These are phyloP conservation scores for Saccostrea echinata DNA, from an alignment of 1,140 invertebrate species.

Conservation along the genomic window DNA sequence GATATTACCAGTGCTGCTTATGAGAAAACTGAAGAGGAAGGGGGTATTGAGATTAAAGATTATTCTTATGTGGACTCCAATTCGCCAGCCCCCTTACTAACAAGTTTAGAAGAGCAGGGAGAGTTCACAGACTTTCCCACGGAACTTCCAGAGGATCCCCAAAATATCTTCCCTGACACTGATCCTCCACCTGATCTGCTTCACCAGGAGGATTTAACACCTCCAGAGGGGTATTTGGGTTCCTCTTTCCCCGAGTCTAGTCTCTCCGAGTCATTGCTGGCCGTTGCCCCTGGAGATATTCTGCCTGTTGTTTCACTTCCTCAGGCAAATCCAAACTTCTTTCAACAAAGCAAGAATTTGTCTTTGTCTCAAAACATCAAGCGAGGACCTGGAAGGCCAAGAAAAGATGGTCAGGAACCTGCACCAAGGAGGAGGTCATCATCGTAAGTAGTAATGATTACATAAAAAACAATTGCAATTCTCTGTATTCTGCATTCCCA, in stretches of 20 bases:
- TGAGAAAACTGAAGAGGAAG: constrained; percentile 42
- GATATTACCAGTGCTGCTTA: constrained; percentile 54
- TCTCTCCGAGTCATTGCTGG: constrained; percentile 48
- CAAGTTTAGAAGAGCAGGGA: constrained; percentile 40
- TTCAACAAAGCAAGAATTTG: constrained; percentile 2
- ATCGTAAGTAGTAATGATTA: not conserved
- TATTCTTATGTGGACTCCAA: constrained; percentile 34
- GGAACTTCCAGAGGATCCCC: constrained; percentile 41
- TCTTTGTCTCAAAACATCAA: constrained; percentile 41
- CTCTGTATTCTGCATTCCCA: not conserved
- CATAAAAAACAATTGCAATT: not conserved
- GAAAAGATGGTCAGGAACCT: constrained; percentile 64
- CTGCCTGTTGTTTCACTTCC: constrained; percentile 52
- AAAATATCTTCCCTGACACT: constrained; percentile 43
- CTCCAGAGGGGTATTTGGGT: constrained; percentile 37
- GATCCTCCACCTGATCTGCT: constrained; percentile 38
- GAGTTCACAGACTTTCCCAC: constrained; percentile 44
- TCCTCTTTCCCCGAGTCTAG: constrained; percentile 49
- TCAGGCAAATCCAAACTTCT: constrained; percentile 46
- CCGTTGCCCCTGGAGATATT: constrained; percentile 59
- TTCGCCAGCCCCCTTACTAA: constrained; percentile 33
- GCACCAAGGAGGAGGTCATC: constrained; percentile 26
- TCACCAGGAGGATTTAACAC: constrained; percentile 37
- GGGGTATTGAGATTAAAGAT: constrained; percentile 34
- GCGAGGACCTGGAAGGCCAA: constrained; percentile 63